These are phyloP conservation scores for Sialis fuliginosa DNA, from an alignment of 2,888 invertebrate species.

Conservation along the genomic window DNA sequence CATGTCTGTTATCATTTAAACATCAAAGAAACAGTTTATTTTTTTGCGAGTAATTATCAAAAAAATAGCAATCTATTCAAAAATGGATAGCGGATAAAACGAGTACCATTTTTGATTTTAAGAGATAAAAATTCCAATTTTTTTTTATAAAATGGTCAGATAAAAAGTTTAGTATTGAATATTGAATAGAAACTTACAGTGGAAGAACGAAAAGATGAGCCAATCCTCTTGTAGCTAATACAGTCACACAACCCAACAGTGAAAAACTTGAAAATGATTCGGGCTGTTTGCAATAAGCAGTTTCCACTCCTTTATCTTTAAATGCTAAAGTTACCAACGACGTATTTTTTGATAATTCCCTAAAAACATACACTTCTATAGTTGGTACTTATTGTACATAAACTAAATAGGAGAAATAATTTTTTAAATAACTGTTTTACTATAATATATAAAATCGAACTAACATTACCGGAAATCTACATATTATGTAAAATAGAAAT, in stretches of 20 bases:
- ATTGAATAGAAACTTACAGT: constrained; percentile 21
- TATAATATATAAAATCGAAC: not conserved
- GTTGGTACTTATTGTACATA: not conserved
- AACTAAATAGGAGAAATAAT: not conserved
- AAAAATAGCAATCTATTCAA: too few species aligned
- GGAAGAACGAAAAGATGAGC: constrained; percentile 37
- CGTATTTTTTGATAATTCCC: constrained; percentile 48
- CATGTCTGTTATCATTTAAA: too few species aligned
- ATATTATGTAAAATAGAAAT: not conserved
- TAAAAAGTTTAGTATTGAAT: not conserved
- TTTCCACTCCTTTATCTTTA: constrained; percentile 44
- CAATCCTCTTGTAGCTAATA: constrained; percentile 32
- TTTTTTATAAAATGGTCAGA: too few species aligned
- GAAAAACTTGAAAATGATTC: constrained; percentile 49
- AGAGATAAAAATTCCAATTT: too few species aligned
- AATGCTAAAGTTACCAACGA: constrained; percentile 46
- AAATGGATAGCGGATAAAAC: too few species aligned
- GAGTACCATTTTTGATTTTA: too few species aligned
- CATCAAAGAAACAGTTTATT: too few species aligned
- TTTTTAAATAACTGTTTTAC: too few species aligned
- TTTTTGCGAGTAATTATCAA: too few species aligned
- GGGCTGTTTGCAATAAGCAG: constrained; percentile 43
- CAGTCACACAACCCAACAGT: constrained; percentile 42
- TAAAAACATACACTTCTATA: constrained; percentile 16
- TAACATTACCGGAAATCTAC: not conserved